phyloP scores from a whole-genome alignment of 2,888 invertebrate genomes.

The Sarcophaga caerulescens region DNA sequence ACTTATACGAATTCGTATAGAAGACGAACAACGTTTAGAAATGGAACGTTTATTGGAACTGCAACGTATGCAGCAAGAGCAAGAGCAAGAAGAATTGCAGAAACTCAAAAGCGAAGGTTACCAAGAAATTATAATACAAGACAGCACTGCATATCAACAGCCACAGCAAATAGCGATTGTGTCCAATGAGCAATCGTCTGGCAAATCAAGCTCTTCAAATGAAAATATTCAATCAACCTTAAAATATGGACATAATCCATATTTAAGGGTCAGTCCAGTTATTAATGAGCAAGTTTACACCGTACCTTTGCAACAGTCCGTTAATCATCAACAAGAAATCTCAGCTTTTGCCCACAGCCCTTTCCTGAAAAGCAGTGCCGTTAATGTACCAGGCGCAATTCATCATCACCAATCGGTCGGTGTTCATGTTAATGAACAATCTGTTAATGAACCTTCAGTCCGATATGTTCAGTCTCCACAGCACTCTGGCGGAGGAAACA shows the following conservation, averaged over 20 bases:
- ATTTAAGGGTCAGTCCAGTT: conserved; percentile 11
- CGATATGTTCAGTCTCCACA: conserved; percentile 47
- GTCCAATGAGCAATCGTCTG: neutral
- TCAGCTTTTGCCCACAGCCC: conserved; percentile 7
- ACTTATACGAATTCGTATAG: conserved; percentile 60
- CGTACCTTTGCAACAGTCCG: conserved; percentile 14
- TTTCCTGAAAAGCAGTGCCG: neutral
- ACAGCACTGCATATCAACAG: conserved; percentile 6
- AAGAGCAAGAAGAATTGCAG: conserved; percentile 48
- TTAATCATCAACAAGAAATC: conserved; percentile 6
- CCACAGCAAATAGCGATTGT: neutral
- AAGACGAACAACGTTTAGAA: conserved; percentile 67
- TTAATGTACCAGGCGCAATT: neutral
- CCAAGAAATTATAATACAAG: conserved; percentile 42
- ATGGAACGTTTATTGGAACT: conserved; percentile 69
- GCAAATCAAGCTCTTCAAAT: neutral
- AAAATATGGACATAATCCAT: conserved; percentile 43
- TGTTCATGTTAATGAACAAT: neutral
- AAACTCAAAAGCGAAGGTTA: conserved; percentile 23
- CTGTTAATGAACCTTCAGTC: neutral
- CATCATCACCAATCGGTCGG: neutral
- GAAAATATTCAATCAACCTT: conserved; percentile 3
- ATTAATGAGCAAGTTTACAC: neutral
- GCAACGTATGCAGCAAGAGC: conserved; percentile 53
- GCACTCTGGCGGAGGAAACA: conserved; percentile 19